phyloP scores from a whole-genome alignment of 2,888 invertebrate genomes.

The Lasioglossum malachurum region DNA sequence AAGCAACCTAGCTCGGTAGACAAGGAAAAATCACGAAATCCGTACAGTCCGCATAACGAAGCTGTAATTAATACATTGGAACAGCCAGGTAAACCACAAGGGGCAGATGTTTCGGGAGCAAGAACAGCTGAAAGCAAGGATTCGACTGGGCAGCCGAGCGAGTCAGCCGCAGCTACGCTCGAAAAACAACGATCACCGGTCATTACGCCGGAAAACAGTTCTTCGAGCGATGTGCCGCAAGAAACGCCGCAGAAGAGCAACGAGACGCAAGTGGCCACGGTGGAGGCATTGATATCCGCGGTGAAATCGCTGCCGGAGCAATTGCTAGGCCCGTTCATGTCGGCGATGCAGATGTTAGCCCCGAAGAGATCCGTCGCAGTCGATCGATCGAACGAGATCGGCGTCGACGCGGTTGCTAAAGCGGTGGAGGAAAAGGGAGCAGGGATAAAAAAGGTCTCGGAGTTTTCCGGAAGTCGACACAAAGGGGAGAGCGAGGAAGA shows the following conservation, averaged over 20 bases:
- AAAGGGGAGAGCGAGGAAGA: neutral
- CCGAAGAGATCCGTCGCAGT: constrained; percentile 61
- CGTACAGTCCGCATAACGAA: neutral
- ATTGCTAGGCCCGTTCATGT: constrained; percentile 77
- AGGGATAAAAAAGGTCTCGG: neutral
- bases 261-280: constrained; percentile 61
- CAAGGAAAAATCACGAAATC: neutral
- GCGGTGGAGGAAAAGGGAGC: neutral
- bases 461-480: neutral
- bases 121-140: constrained; percentile 2
- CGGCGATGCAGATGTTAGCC: constrained; percentile 78
- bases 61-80: neutral
- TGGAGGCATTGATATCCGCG: constrained; percentile 78
- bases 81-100: neutral
- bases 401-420: neutral
- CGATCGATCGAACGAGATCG: constrained; percentile 12
- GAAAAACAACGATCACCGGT: constrained; percentile 18
- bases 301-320: constrained; percentile 81
- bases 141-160: neutral
- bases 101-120: neutral
- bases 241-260: constrained; percentile 13
- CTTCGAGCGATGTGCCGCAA: neutral
- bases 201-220: neutral
- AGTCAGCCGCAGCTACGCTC: neutral
- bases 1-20: constrained; percentile 2